A percentile compares a stretch with the other conserved stretches of the same genome.
Conservation (phyloP, 1,140 invertebrate genomes). For the Solen grandis region DNA sequence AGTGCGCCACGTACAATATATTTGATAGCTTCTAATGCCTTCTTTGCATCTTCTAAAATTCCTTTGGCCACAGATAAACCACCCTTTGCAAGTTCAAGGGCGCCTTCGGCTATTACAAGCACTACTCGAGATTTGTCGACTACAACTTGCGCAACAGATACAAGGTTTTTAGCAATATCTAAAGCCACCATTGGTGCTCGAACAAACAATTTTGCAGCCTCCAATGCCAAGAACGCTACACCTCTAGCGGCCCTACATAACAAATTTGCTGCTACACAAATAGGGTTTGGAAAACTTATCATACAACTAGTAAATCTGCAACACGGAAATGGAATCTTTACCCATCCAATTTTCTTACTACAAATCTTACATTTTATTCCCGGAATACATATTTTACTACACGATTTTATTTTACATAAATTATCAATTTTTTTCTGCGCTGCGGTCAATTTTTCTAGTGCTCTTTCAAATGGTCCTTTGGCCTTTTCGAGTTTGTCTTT, state of each 20-base stretch:
- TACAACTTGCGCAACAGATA: constrained; percentile 39
- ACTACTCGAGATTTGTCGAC: constrained; percentile 55
- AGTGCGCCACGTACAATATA: constrained; percentile 17
- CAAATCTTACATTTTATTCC: constrained; percentile 28
- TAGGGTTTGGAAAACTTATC: constrained; percentile 42
- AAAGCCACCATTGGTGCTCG: constrained; percentile 42
- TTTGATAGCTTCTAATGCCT: constrained; percentile 49
- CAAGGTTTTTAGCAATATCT: constrained; percentile 36
- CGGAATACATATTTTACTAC: constrained; percentile 43
- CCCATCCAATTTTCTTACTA: not conserved
- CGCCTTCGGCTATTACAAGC: constrained; percentile 25
- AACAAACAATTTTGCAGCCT: constrained; percentile 48
- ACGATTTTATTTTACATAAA: constrained; percentile 48
- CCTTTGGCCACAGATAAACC: constrained; percentile 30
- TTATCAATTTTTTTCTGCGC: constrained; percentile 55
- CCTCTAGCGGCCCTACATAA: constrained; percentile 27
- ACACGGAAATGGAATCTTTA: constrained; percentile 44
- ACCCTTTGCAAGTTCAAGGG: constrained; percentile 38
- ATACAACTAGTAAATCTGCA: constrained; percentile 56
- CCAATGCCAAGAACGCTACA: constrained; percentile 22
- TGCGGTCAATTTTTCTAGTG: constrained; percentile 17
- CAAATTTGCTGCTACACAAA: constrained; percentile 44
- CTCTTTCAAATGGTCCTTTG: constrained; percentile 40
- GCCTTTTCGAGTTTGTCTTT: constrained; percentile 49
- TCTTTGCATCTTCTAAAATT: constrained; percentile 35